Evolutionary conservation across 2,113 vertebrate genomes (phyloP).

Genomic region (Argyrosomus japonicus): DNA sequence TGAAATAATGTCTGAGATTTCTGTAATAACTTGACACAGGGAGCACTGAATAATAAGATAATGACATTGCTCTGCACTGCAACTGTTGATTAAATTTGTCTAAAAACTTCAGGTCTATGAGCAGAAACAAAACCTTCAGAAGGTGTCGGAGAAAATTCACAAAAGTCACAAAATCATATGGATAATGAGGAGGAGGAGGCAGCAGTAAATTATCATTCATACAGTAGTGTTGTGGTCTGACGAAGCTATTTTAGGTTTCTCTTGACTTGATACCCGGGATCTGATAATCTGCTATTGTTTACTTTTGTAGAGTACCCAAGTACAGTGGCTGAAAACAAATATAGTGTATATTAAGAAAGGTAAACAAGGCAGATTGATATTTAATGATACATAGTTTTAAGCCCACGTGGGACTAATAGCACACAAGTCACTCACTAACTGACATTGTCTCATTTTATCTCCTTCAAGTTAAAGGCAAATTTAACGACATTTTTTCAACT

Average conservation of each 20-base stretch:
- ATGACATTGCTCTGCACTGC: neutral
- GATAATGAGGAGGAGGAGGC: neutral
- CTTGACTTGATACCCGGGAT: too few relatives aligned
- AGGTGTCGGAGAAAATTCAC: neutral
- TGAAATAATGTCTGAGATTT: neutral
- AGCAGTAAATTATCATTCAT: neutral
- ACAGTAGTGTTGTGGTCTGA: neutral
- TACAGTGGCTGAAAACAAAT: neutral
- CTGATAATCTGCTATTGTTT: too few relatives aligned
- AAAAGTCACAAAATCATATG: too few relatives aligned
- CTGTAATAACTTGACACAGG: neutral
- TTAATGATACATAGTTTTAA: neutral
- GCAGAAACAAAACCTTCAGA: neutral
- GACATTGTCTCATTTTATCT: neutral
- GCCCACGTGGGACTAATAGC: neutral
- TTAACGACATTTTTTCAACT: neutral
- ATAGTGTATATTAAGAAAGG: neutral
- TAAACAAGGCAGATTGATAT: neutral
- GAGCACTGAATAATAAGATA: slow-evolving; percentile 2
- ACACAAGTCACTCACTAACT: too few relatives aligned
- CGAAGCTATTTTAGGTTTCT: too few relatives aligned
- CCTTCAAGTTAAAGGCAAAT: neutral
- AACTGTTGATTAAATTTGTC: neutral
- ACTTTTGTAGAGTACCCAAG: neutral
- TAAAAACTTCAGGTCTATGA: neutral